phyloP scores from a whole-genome alignment of 1,140 invertebrate species.

The Adoxophyes honmai region DNA sequence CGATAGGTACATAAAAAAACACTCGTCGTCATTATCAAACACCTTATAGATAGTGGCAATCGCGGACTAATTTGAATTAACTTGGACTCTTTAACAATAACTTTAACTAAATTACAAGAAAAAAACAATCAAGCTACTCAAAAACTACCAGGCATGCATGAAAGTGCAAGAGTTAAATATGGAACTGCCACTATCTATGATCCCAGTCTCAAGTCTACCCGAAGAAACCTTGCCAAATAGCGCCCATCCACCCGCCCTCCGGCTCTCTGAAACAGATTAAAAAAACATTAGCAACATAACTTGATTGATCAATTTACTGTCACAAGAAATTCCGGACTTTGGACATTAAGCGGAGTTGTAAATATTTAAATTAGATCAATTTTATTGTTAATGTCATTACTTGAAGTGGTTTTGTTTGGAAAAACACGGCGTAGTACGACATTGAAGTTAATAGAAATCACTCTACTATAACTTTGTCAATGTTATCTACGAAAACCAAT shows the following conservation, averaged over 20 bases:
- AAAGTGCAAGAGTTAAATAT: no score
- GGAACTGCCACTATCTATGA: no score
- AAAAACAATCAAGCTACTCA: no score
- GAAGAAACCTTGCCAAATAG: slow-evolving; percentile 53
- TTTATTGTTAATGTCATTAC: not conserved
- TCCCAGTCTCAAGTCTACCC: slow-evolving; percentile 21
- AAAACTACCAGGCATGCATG: no score
- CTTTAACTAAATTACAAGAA: no score
- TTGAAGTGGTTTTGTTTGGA: not conserved
- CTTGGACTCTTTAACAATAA: no score
- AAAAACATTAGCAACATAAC: slow-evolving; percentile 4
- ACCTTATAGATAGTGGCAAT: no score
- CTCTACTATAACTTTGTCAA: not conserved
- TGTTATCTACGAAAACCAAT: no score
- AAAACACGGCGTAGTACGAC: not conserved
- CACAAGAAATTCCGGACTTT: not conserved
- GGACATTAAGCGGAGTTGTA: not conserved
- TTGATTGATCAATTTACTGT: not conserved
- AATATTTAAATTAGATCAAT: not conserved
- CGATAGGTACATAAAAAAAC: no score
- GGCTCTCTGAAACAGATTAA: slow-evolving; percentile 47
- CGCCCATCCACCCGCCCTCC: slow-evolving; percentile 51
- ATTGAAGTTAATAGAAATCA: not conserved
- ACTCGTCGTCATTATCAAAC: not conserved
- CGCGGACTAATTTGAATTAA: no score